Base-by-base conservation (phyloP, 2,113 vertebrate species). In the Limnothrissa miodon region DNA sequence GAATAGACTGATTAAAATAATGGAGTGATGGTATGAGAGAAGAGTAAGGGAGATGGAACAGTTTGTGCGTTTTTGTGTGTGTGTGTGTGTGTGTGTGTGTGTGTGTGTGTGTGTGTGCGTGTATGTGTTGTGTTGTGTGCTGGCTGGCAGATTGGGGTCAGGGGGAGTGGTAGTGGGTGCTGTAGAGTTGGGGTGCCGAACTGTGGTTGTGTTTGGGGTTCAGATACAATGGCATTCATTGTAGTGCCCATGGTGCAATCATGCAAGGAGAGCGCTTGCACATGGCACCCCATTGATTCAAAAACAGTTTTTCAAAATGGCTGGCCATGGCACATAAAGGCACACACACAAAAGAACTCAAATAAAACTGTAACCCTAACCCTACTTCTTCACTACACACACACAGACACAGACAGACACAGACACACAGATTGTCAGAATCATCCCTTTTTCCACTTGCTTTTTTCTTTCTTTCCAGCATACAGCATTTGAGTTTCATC, bases 141-240 rank as follows among this genome's bases (percentile, higher is more conserved):
- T 79, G 8, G 80, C 53, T 25, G 80, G 51, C 56, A 83, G 39
- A 78, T 85, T 80, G 81, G 62, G 51, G 29, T 84, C 62, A 59
- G 79, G 46, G 78, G 80, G 39, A 11, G n/a, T 79, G 44, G 70
- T 85, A 45, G 25, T 39, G n/a, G 39, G 74, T 21, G 42, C 11
- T 10, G 44, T 45, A n/a, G 78, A 46, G 25, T 70, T n/a, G 79
- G 46, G 74, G 23, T 66, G 78, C 13, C 46, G 45, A n/a, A 46
- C 79, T 80, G 48, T 25, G 79, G 56, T 15, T 70, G 59, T 81
- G 59, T 84, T 83, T 83, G 78, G 70, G 53, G 45, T 7, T 53
- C 39, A 74, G 45, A 74, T 74, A 88, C 87, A 88, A 85, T 83
- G 78, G 74, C 66, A 13, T 74, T 29, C 66, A 74, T 74, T 74